Evolutionary conservation across 2,888 invertebrate genomes (phyloP).

Genomic region (Panzeria rudis): DNA sequence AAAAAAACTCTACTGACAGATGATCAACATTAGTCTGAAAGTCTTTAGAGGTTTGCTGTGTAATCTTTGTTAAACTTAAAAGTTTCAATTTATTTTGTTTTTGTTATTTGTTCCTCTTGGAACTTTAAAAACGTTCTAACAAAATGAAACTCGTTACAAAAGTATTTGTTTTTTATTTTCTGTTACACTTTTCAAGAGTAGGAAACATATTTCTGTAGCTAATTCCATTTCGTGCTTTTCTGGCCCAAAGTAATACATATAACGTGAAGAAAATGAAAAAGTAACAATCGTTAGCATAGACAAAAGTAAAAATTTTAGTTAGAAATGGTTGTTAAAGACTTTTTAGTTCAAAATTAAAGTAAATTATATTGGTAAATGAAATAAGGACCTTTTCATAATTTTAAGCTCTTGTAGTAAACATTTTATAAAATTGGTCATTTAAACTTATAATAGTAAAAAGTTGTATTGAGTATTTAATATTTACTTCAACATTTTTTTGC

Average conservation of each 20-base stretch:
- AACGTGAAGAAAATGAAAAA: background rate
- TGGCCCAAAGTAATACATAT: constrained; percentile 5
- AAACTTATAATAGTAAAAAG: no score
- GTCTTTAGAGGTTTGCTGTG: constrained; percentile 69
- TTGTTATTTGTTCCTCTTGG: constrained; percentile 20
- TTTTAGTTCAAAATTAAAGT: background rate
- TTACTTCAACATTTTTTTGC: no score
- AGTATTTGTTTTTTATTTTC: constrained; percentile 22
- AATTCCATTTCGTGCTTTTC: background rate
- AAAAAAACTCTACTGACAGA: constrained; percentile 60
- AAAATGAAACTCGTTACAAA: constrained; percentile 10
- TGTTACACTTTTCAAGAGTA: constrained; percentile 14
- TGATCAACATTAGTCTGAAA: constrained; percentile 69
- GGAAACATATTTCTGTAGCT: constrained; percentile 3
- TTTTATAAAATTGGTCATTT: background rate
- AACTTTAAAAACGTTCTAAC: constrained; percentile 31
- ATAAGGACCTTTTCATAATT: background rate
- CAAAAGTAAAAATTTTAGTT: background rate
- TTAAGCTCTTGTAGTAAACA: background rate
- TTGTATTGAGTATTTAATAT: no score
- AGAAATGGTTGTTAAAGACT: background rate
- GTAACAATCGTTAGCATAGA: background rate
- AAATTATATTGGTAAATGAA: background rate
- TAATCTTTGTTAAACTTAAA: constrained; percentile 69
- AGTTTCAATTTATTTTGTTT: constrained; percentile 38